These are phyloP conservation scores for Saccopteryx leptura DNA, from an alignment of 2,113 vertebrate species.

Conservation along the genomic window DNA sequence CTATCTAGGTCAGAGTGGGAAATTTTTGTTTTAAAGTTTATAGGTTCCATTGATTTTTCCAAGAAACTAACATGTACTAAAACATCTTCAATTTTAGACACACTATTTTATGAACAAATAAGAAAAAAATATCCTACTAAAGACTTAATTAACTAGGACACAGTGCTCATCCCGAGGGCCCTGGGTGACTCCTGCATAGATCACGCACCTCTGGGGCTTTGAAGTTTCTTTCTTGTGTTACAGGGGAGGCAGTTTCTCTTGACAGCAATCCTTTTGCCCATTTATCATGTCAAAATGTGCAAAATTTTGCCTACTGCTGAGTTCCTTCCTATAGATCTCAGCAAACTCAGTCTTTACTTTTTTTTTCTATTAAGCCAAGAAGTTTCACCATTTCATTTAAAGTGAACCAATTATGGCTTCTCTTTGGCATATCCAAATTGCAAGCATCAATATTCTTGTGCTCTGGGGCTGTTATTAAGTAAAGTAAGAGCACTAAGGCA, in stretches of 20 bases:
- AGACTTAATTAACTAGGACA: background rate
- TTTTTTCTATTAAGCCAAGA: background rate
- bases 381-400: no score
- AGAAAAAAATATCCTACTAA: background rate
- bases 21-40: background rate
- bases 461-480: background rate
- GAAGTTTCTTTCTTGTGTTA: background rate
- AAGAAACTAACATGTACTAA: conserved; percentile 36
- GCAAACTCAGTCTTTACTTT: background rate
- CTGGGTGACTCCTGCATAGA: background rate
- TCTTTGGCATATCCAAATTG: background rate
- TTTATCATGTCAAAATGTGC: background rate
- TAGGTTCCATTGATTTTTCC: conserved; percentile 8
- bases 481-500: background rate
- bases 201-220: background rate
- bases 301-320: background rate
- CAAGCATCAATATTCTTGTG: background rate
- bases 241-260: background rate
- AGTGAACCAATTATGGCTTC: background rate
- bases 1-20: background rate
- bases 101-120: background rate
- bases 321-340: background rate
- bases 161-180: fast-evolving
- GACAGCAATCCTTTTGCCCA: background rate
- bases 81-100: background rate